Conservation (phyloP, 2,888 invertebrate genomes). For the Pyrrhosoma nymphula region DNA sequence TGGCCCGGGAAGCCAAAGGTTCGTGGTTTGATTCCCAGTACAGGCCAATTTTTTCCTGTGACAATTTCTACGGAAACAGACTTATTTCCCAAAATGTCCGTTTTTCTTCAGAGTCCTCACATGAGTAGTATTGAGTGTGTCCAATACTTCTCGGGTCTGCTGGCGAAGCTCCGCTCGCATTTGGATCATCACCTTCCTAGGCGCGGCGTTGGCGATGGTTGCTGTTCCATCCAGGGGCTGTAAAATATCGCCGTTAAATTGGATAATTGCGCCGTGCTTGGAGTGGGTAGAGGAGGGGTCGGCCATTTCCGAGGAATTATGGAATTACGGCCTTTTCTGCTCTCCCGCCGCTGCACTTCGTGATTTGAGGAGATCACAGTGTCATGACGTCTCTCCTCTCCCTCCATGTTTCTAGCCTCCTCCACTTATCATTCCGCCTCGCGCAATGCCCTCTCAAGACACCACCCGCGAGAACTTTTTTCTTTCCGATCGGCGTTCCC, state of each 20-base stretch:
- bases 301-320: not conserved
- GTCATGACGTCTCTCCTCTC: not conserved
- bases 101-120: too few species aligned
- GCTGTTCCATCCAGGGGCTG: not conserved
- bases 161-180: not conserved
- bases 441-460: not conserved
- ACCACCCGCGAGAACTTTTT: not conserved
- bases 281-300: not conserved
- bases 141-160: not conserved
- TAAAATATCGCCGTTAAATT: not conserved
- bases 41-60: too few species aligned
- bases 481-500: too few species aligned
- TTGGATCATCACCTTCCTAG: not conserved
- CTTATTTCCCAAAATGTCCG: too few species aligned
- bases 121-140: too few species aligned
- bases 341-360: too few species aligned
- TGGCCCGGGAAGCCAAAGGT: too few species aligned
- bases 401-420: not conserved
- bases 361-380: too few species aligned
- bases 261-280: not conserved
- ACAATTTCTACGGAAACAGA: too few species aligned
- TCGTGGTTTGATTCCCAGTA: too few species aligned
- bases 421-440: not conserved
- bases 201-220: not conserved
- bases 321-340: not conserved